Conservation (phyloP, 2,888 invertebrate genomes). For the Ectemnius cavifrons region DNA sequence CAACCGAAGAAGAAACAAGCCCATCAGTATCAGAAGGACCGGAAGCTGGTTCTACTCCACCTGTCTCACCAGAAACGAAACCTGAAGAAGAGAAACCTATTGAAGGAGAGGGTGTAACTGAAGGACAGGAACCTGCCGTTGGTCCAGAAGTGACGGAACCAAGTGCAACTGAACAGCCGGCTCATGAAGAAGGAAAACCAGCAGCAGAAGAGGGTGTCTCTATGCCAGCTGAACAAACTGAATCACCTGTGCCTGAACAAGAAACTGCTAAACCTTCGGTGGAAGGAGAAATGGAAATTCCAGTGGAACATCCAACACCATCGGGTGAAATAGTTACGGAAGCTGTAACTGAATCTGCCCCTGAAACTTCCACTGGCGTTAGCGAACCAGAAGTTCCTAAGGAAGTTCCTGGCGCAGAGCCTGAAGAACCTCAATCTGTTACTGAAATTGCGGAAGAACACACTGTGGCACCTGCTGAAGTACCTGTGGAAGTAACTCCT, state of each 20-base stretch:
- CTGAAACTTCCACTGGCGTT: slow-evolving; percentile 16
- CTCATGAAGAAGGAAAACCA: slow-evolving; percentile 20
- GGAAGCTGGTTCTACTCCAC: slow-evolving; percentile 21
- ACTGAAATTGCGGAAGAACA: slow-evolving; percentile 18
- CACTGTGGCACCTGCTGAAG: slow-evolving; percentile 31
- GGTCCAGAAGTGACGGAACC: slow-evolving; percentile 12
- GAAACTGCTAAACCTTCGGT: slow-evolving; percentile 50
- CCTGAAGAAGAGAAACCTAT: slow-evolving; percentile 29
- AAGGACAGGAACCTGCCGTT: slow-evolving; percentile 16
- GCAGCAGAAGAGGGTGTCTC: slow-evolving; percentile 17
- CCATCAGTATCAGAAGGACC: slow-evolving; percentile 2
- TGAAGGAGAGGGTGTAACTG: slow-evolving; percentile 22
- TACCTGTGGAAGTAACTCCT: slow-evolving; percentile 18
- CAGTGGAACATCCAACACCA: slow-evolving; percentile 21
- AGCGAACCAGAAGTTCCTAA: slow-evolving; percentile 16
- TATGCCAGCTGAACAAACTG: slow-evolving; percentile 48
- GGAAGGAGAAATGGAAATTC: slow-evolving; percentile 46
- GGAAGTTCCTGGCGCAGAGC: neutral
- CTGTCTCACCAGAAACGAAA: neutral
- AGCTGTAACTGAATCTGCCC: slow-evolving; percentile 21
- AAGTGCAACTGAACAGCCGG: slow-evolving; percentile 21
- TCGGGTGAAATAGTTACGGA: slow-evolving; percentile 11
- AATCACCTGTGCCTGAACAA: slow-evolving; percentile 37
- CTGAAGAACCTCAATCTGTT: slow-evolving; percentile 12
- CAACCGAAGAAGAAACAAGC: neutral